Evolutionary conservation across 2,113 vertebrate genomes (phyloP).

Genomic region (Chaetops frenatus): DNA sequence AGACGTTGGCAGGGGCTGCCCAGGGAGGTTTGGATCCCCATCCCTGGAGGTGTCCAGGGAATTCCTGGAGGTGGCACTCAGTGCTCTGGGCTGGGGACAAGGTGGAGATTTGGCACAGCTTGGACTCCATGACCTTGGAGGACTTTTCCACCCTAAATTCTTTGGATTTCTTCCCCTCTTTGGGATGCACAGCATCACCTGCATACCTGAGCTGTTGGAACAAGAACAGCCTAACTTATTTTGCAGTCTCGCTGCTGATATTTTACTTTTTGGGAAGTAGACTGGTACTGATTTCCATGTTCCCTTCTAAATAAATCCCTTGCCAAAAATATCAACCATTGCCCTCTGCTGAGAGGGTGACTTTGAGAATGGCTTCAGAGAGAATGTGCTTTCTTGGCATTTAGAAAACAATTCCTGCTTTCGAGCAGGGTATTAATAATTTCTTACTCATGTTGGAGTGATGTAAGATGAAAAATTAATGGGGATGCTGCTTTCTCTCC

Average conservation of each 20-base stretch:
- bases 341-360: not conserved
- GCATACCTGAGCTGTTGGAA: not conserved
- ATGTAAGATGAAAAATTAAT: constrained; percentile 48
- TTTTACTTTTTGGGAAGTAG: not conserved
- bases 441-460: constrained; percentile 10
- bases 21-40: not conserved
- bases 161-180: not conserved
- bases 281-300: not conserved
- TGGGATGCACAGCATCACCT: not conserved
- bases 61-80: not conserved
- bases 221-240: not conserved
- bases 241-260: not conserved
- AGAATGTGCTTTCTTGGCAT: not conserved
- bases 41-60: not conserved
- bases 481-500: not conserved
- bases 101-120: not conserved
- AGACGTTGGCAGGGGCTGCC: not conserved
- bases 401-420: not conserved
- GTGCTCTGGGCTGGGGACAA: not conserved
- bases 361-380: not conserved
- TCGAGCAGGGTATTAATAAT: constrained; percentile 38
- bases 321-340: not conserved
- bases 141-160: not conserved
- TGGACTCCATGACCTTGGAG: fast-evolving
- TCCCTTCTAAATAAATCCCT: not conserved